Base-by-base conservation (phyloP, 2,888 invertebrate species). In the Aphidoletes aphidimyza region DNA sequence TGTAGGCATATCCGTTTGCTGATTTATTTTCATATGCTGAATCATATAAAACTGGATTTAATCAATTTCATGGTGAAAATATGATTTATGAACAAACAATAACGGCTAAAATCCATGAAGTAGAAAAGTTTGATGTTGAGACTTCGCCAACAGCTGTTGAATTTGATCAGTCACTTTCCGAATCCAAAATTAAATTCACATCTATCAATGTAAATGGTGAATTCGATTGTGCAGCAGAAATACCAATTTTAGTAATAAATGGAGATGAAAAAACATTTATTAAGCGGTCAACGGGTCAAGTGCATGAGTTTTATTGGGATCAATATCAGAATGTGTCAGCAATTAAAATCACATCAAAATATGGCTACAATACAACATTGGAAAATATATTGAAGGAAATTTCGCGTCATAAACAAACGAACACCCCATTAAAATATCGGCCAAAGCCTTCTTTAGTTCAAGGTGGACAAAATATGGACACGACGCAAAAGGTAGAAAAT, bases 11-110 rank as follows among this genome's bases (percentile, higher is more conserved):
- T n/a, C 37, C 81, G n/a, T 37, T 81, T 9, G 5, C n/a, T 37
- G 26, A 81, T 81, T n/a, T 81, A 22, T n/a, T 81, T n/a, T 37
- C 81, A n/a, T 81, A 81, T 22, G 14, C 37, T 19, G 81, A 37
- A 0, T 22, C 19, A 37, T 5, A 17, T 5, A 37, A 36, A 36
- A 81, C n/a, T 19, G 9, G 81, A 81, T n/a, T 81, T 5, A 36
- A n/a, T n/a, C n/a, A n/a, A n/a, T n/a, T n/a, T n/a, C n/a, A n/a
- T n/a, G n/a, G n/a, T n/a, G n/a, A n/a, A n/a, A 17, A 78, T 59
- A 5, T 9, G 34, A n/a, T 30, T 69, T 5, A 5, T 9, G 30
- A 37, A 11, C 22, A 37, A 8, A 37, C 36, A 81, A 81, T 37
- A 30, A 1, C n/a, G 8, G 81, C 81, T 0, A 37, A 81, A 1